Evolutionary conservation across 2,113 vertebrate species (phyloP).

Genomic region (Semicossyphus pulcher): DNA sequence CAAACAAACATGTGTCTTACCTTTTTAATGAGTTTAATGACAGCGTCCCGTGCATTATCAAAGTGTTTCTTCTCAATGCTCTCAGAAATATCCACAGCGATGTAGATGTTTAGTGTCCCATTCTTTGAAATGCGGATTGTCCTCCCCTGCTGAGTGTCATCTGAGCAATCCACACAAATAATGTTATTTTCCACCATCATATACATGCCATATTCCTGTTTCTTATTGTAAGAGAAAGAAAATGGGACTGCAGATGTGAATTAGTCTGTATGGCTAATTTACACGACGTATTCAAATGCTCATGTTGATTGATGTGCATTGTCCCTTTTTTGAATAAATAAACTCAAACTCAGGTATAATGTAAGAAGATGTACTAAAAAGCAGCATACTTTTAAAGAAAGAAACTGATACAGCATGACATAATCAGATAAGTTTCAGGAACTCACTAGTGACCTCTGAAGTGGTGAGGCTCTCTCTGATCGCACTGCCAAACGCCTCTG

Average conservation of each 20-base stretch:
- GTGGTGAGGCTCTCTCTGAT: slow-evolving; percentile 68
- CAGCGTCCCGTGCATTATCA: background rate
- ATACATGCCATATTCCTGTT: background rate
- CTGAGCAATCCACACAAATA: slow-evolving; percentile 53
- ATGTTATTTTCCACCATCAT: background rate
- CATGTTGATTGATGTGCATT: too few relatives aligned
- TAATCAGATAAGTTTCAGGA: background rate
- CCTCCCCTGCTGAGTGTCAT: slow-evolving; percentile 54
- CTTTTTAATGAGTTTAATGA: slow-evolving; percentile 73
- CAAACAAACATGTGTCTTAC: slow-evolving; percentile 54
- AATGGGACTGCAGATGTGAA: too few relatives aligned
- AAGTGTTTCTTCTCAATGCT: slow-evolving; percentile 59
- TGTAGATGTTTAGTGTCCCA: slow-evolving; percentile 82
- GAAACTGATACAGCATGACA: background rate
- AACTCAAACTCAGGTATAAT: too few relatives aligned
- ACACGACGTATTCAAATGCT: background rate
- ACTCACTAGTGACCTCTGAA: slow-evolving; percentile 51
- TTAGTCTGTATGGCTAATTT: too few relatives aligned
- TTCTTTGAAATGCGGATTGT: slow-evolving; percentile 59
- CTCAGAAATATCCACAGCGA: slow-evolving; percentile 81
- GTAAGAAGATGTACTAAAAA: too few relatives aligned
- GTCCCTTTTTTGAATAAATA: too few relatives aligned
- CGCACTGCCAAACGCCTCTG: slow-evolving; percentile 71
- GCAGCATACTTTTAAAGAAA: too few relatives aligned
- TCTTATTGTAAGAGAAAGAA: background rate